Conservation (phyloP, 2,888 invertebrate genomes). For the Ariolimax columbianus region DNA sequence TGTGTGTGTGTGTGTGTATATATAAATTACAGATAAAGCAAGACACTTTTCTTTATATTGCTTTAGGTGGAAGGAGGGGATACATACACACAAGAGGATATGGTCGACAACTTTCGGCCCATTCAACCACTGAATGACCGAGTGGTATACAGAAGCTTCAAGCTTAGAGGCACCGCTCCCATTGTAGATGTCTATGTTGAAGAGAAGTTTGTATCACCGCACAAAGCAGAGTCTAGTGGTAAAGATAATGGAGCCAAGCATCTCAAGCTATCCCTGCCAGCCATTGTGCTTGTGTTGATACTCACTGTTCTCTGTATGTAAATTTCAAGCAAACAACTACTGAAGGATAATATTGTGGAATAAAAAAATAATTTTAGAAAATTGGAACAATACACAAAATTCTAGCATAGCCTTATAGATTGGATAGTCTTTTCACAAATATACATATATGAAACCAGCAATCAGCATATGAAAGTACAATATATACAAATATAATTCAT, state of each 20-base stretch:
- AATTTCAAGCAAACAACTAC: no score
- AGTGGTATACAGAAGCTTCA: slow-evolving; percentile 68
- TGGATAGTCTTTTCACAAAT: no score
- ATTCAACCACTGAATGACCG: slow-evolving; percentile 72
- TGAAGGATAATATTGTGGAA: no score
- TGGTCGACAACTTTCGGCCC: slow-evolving; percentile 73
- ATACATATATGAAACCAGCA: no score
- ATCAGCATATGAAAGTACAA: no score
- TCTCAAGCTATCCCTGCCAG: slow-evolving; percentile 1
- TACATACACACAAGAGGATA: slow-evolving; percentile 56
- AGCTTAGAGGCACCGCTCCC: slow-evolving; percentile 26
- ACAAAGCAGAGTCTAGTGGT: not conserved
- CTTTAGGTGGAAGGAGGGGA: slow-evolving; percentile 20
- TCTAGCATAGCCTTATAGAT: no score
- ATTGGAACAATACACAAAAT: no score
- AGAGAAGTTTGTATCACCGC: no score
- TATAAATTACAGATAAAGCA: no score
- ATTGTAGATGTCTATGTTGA: not conserved
- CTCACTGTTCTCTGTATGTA: not conserved
- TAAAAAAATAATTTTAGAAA: no score
- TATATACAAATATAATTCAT: no score
- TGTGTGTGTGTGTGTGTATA: no score
- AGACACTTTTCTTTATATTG: not conserved
- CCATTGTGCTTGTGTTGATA: not conserved
- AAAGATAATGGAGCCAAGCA: not conserved